A percentile compares a stretch with the other conserved stretches of the same genome.
Conservation (phyloP, 2,888 invertebrate genomes). For the Ceramica pisi region DNA sequence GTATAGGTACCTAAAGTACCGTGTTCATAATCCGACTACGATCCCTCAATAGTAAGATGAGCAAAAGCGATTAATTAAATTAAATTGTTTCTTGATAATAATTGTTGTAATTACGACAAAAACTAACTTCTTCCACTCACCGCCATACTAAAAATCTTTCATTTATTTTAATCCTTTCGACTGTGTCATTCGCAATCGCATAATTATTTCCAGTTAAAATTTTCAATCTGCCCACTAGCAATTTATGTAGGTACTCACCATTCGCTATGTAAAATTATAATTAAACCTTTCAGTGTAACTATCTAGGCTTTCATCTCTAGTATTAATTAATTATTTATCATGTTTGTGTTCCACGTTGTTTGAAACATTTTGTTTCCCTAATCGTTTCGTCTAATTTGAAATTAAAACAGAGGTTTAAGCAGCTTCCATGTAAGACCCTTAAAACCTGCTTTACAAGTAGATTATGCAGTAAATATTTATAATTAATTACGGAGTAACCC, state of each 20-base stretch:
- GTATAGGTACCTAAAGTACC: not conserved
- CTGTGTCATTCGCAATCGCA: not conserved
- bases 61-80: not conserved
- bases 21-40: not conserved
- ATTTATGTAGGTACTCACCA: not conserved
- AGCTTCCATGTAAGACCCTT: constrained; percentile 47
- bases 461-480: constrained; percentile 53
- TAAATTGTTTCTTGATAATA: no score
- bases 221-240: not conserved
- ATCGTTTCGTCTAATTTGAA: constrained; percentile 66
- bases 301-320: not conserved
- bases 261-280: not conserved
- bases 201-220: not conserved
- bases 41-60: not conserved
- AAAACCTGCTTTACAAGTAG: constrained; percentile 38
- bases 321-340: constrained; percentile 31
- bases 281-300: constrained; percentile 8
- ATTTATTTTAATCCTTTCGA: not conserved
- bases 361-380: constrained; percentile 40
- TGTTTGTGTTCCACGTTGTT: constrained; percentile 35
- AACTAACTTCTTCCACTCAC: not conserved
- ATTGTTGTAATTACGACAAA: no score
- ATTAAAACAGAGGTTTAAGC: constrained; percentile 59
- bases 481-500: constrained; percentile 31
- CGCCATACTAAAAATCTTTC: not conserved